Percentiles rank a stretch among this genome's conserved stretches.
Conservation (phyloP, 2,797 vertebrate genomes). For the Denticeps clupeoides region DNA sequence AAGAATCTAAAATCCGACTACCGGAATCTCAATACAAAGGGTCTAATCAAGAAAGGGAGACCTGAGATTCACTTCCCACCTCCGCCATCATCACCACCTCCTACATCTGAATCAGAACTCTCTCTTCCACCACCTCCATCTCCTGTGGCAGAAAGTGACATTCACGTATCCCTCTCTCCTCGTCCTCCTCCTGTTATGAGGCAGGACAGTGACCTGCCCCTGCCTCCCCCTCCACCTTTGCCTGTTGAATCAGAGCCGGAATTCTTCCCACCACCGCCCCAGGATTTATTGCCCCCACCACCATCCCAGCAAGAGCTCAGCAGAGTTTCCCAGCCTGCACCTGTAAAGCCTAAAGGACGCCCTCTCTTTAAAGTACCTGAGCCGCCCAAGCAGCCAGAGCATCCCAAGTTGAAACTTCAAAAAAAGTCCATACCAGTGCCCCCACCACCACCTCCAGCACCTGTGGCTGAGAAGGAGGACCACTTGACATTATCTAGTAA, state of each 20-base stretch:
- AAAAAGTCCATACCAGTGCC: slow-evolving; percentile 41
- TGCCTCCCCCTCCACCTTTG: slow-evolving; percentile 61
- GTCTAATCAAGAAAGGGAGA: slow-evolving; percentile 46
- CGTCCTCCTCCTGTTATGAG: slow-evolving; percentile 43
- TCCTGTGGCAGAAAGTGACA: slow-evolving; percentile 49
- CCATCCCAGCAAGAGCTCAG: slow-evolving; percentile 63
- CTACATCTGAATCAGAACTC: slow-evolving; percentile 66
- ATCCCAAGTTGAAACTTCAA: slow-evolving; percentile 54
- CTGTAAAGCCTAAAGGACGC: slow-evolving; percentile 36
- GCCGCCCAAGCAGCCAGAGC: slow-evolving; percentile 39
- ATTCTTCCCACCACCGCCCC: slow-evolving; percentile 44
- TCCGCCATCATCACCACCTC: slow-evolving; percentile 57
- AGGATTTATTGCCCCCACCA: slow-evolving; percentile 54
- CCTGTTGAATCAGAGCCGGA: slow-evolving; percentile 54
- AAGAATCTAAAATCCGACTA: slow-evolving; percentile 43
- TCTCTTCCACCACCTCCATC: slow-evolving; percentile 74
- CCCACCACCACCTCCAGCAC: slow-evolving; percentile 30
- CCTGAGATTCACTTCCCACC: slow-evolving; percentile 70
- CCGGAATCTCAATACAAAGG: slow-evolving; percentile 39
- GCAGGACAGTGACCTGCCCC: slow-evolving; percentile 61
- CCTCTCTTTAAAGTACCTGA: slow-evolving; percentile 62
- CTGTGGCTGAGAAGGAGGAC: slow-evolving; percentile 15
- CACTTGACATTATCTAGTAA: slow-evolving; percentile 30
- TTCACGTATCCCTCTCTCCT: slow-evolving; percentile 36
- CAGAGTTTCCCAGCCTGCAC: slow-evolving; percentile 40